Conservation (phyloP, 2,888 invertebrate species). For the Lutraria lutraria region DNA sequence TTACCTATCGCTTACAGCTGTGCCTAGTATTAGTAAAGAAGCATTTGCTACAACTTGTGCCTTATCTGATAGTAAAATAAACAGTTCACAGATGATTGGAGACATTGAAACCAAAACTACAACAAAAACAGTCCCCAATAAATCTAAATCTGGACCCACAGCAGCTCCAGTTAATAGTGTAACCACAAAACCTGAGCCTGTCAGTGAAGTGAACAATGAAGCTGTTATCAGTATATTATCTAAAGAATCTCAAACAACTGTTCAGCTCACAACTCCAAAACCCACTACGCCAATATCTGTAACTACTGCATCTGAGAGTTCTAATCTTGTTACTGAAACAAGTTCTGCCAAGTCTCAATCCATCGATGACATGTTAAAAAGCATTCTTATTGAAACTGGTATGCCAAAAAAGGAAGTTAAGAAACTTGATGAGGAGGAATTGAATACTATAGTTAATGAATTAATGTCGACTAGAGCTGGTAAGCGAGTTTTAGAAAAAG, state of each 20-base stretch:
- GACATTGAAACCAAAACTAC: slow-evolving; percentile 32
- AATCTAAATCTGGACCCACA: slow-evolving; percentile 9
- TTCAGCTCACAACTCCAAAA: background rate
- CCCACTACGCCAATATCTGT: background rate
- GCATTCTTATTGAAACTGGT: slow-evolving; percentile 44
- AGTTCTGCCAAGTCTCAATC: slow-evolving; percentile 2
- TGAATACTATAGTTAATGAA: slow-evolving; percentile 33
- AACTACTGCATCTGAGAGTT: background rate
- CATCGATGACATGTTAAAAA: slow-evolving; percentile 31
- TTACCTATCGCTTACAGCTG: slow-evolving; percentile 79
- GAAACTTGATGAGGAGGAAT: slow-evolving; percentile 31
- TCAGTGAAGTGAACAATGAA: background rate
- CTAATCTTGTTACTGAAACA: background rate
- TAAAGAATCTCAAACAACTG: background rate
- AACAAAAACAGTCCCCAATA: background rate
- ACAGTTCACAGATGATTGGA: slow-evolving; percentile 35
- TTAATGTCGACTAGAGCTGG: slow-evolving; percentile 33
- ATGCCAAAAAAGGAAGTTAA: slow-evolving; percentile 37
- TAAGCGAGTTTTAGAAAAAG: slow-evolving; percentile 44
- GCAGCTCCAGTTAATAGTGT: background rate
- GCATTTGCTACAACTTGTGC: slow-evolving; percentile 59
- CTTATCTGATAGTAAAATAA: slow-evolving; percentile 7
- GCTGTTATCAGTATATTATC: background rate
- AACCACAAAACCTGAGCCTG: background rate
- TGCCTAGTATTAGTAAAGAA: slow-evolving; percentile 68